phyloP scores from a whole-genome alignment of 1,140 invertebrate genomes.

The Bombus fervidus region DNA sequence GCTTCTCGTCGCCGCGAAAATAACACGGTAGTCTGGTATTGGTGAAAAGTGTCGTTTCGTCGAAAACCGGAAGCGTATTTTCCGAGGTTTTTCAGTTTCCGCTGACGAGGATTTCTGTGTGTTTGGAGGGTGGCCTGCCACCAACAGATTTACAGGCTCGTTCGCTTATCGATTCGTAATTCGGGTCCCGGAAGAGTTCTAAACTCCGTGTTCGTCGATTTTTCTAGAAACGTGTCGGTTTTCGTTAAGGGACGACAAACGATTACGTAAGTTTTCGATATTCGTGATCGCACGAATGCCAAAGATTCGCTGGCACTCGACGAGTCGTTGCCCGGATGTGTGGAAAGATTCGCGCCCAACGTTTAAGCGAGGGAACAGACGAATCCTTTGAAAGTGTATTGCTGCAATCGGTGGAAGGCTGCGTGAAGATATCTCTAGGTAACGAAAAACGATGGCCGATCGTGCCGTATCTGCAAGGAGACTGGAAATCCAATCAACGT shows the following conservation, averaged over 20 bases:
- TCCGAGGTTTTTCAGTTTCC: neutral
- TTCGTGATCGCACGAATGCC: too few relatives aligned
- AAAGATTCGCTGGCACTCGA: too few relatives aligned
- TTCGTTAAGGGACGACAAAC: too few relatives aligned
- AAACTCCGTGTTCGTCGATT: neutral
- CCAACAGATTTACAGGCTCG: conserved; percentile 10
- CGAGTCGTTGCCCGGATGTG: too few relatives aligned
- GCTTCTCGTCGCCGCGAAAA: neutral
- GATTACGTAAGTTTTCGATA: too few relatives aligned
- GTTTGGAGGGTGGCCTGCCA: neutral
- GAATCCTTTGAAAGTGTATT: neutral
- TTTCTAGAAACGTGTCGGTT: too few relatives aligned
- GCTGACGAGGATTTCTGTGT: neutral
- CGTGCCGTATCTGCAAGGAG: neutral
- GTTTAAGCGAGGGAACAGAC: neutral
- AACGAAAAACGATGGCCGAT: conserved; percentile 14
- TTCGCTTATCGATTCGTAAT: conserved; percentile 36
- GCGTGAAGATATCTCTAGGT: conserved; percentile 10
- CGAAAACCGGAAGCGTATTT: neutral
- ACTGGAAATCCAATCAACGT: conserved; percentile 17
- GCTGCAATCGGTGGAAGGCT: neutral
- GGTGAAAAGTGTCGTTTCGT: neutral
- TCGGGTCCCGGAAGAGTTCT: neutral
- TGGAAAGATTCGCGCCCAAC: too few relatives aligned
- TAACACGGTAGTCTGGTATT: neutral